Evolutionary conservation across 2,113 vertebrate genomes (phyloP).

Genomic region (Tenebrosternarchus preto): DNA sequence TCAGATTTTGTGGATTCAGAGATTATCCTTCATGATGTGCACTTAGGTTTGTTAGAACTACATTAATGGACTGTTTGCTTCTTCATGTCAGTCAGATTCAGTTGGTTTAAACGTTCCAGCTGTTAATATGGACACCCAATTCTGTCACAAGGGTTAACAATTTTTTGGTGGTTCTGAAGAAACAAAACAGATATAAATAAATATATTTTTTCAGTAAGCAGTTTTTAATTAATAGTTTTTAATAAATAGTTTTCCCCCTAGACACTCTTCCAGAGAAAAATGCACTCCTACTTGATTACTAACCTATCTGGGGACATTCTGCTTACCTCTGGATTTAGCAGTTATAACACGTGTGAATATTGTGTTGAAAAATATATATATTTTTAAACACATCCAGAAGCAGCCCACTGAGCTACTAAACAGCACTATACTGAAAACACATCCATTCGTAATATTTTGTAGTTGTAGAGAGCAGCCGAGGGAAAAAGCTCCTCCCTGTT

Average conservation of each 20-base stretch:
- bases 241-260: background rate
- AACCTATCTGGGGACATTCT: no score
- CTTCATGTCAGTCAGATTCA: background rate
- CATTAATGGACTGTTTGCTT: background rate
- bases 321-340: no score
- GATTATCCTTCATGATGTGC: background rate
- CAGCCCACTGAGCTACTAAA: background rate
- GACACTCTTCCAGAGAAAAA: background rate
- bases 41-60: background rate
- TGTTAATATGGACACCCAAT: background rate
- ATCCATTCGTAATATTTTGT: background rate
- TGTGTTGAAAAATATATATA: background rate
- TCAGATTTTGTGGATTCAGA: background rate
- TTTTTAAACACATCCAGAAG: background rate
- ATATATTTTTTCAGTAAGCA: no score
- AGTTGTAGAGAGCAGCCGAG: background rate
- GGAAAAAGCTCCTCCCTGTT: background rate
- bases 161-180: no score
- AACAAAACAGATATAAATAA: no score
- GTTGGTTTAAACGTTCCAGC: background rate
- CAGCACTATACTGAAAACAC: background rate
- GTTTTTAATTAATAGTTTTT: no score
- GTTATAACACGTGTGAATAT: background rate
- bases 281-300: no score
- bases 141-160: background rate